Evolutionary conservation across 2,113 vertebrate species (phyloP).

Genomic region (Hippocampus barbouri): DNA sequence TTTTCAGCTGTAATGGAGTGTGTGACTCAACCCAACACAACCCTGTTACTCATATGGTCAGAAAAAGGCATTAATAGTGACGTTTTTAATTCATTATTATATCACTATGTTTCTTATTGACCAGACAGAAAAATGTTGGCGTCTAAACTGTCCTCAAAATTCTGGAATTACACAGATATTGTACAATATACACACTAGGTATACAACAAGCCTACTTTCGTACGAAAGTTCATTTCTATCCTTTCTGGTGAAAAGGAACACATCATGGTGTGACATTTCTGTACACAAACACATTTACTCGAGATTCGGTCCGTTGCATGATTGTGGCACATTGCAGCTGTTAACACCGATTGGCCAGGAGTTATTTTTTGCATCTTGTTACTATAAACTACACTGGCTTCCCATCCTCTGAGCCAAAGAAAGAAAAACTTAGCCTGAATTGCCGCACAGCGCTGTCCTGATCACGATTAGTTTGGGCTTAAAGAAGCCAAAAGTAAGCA

Average conservation of each 20-base stretch:
- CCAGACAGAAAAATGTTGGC: neutral
- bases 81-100: neutral
- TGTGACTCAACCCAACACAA: neutral
- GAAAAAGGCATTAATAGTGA: neutral
- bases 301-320: conserved; percentile 47
- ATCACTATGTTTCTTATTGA: neutral
- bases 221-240: conserved; percentile 46
- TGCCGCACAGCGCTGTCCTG: conserved; percentile 9
- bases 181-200: neutral
- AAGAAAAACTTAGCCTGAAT: conserved; percentile 13
- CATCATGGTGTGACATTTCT: conserved; percentile 48
- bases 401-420: conserved; percentile 31
- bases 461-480: conserved; percentile 54
- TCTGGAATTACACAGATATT: neutral
- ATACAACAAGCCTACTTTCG: conserved; percentile 35
- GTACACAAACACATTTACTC: conserved; percentile 46
- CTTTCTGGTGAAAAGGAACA: conserved; percentile 44
- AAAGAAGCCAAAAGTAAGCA: conserved; percentile 38
- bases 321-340: conserved; percentile 58
- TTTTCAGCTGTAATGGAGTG: neutral
- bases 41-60: neutral
- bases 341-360: conserved; percentile 52
- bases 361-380: conserved; percentile 65
- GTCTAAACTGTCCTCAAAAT: neutral
- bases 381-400: conserved; percentile 46